A percentile compares a stretch with the other conserved stretches of the same genome.
phyloP scores from a whole-genome alignment of 2,113 vertebrate species.

The Leucopsar rothschildi region DNA sequence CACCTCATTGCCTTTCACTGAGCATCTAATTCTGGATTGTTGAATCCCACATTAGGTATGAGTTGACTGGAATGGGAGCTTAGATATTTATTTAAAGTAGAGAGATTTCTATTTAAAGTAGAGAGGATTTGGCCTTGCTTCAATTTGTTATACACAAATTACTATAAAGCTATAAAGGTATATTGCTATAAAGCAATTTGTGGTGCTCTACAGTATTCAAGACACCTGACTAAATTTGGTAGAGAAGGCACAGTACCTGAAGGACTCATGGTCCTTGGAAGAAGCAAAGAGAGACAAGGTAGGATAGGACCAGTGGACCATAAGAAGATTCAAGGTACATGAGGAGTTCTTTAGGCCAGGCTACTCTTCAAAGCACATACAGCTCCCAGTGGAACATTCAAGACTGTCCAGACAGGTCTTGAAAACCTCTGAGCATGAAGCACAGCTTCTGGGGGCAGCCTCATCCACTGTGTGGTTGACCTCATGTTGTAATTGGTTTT shows the following conservation, averaged over 20 bases:
- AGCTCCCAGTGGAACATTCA: accelerated
- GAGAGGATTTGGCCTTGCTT: background rate
- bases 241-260: background rate
- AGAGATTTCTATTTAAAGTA: background rate
- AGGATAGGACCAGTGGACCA: background rate
- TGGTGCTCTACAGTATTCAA: background rate
- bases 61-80: background rate
- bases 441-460: background rate
- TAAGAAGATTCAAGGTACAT: background rate
- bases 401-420: background rate
- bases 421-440: background rate
- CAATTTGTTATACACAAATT: background rate
- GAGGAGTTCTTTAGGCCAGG: background rate
- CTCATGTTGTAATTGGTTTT: background rate
- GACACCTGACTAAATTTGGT: background rate
- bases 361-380: background rate
- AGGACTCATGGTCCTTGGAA: background rate
- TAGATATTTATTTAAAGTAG: background rate
- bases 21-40: background rate
- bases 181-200: background rate
- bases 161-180: too few relatives aligned
- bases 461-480: background rate
- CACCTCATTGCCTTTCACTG: background rate
- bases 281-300: background rate
- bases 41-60: background rate